Evolutionary conservation across 1,140 invertebrate genomes (phyloP).

Genomic region (Scaptomyza pallida): DNA sequence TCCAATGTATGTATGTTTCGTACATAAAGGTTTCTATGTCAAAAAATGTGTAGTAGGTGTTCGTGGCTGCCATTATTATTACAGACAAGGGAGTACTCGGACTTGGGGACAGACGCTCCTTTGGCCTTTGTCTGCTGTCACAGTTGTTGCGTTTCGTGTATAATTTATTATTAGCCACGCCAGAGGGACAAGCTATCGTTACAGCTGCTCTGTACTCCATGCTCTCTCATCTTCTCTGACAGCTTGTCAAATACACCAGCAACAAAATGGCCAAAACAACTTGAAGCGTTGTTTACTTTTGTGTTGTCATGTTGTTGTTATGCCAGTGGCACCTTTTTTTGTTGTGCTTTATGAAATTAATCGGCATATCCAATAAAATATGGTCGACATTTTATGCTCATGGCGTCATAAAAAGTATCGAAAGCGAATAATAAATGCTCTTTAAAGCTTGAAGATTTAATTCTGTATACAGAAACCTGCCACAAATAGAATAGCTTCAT

Average conservation of each 20-base stretch:
- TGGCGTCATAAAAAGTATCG: not conserved
- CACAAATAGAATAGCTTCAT: not conserved
- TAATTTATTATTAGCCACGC: slow-evolving; percentile 69
- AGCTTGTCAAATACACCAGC: slow-evolving; percentile 67
- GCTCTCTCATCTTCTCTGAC: slow-evolving; percentile 49
- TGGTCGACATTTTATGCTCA: slow-evolving; percentile 35
- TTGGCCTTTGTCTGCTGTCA: slow-evolving; percentile 68
- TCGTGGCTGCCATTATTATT: slow-evolving; percentile 33
- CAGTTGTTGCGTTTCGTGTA: slow-evolving; percentile 49
- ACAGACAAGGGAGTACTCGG: slow-evolving; percentile 22
- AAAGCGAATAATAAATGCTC: too few relatives aligned
- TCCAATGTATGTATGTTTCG: slow-evolving; percentile 3
- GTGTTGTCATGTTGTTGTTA: slow-evolving; percentile 59
- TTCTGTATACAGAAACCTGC: not conserved
- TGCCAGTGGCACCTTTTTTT: slow-evolving; percentile 16
- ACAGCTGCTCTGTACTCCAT: slow-evolving; percentile 7
- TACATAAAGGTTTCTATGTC: slow-evolving; percentile 68
- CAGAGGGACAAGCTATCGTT: slow-evolving; percentile 52
- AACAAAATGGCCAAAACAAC: slow-evolving; percentile 59
- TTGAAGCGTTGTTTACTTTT: slow-evolving; percentile 46
- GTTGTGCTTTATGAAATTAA: slow-evolving; percentile 62
- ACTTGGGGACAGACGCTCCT: not conserved
- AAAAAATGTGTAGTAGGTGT: slow-evolving; percentile 50
- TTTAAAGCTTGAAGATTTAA: not conserved
- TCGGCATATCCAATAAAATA: slow-evolving; percentile 63